These are phyloP conservation scores for Rhabdornis inornatus DNA, from an alignment of 2,113 vertebrate species.

Conservation along the genomic window DNA sequence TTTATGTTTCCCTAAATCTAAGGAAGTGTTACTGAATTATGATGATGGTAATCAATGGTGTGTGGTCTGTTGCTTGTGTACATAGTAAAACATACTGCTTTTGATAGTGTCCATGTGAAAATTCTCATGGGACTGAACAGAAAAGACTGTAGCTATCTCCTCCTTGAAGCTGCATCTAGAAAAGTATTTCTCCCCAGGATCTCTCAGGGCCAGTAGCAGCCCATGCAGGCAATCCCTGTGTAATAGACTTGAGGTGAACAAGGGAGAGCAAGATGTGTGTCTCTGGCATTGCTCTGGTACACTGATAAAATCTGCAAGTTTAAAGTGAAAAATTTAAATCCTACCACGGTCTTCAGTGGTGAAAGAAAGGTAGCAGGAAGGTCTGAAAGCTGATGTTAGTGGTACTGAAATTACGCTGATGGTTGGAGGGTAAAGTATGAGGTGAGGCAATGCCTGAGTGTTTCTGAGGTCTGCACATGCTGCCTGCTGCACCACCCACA, in stretches of 20 bases:
- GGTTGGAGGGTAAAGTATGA: neutral
- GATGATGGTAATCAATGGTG: neutral
- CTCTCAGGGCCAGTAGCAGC: neutral
- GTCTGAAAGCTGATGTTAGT: neutral
- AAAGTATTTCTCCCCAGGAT: neutral
- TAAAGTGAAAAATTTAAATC: neutral
- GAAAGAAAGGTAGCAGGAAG: neutral
- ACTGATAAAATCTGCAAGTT: neutral
- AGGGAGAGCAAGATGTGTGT: neutral
- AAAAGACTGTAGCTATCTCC: neutral
- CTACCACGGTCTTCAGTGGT: neutral
- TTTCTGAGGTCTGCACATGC: neutral
- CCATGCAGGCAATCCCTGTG: neutral
- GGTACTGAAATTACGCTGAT: neutral
- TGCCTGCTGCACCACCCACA: neutral
- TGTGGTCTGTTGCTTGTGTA: neutral
- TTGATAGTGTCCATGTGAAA: neutral
- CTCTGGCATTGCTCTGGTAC: neutral
- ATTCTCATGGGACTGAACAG: neutral
- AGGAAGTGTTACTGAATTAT: neutral
- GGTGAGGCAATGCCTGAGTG: fast-evolving
- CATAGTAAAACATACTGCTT: neutral
- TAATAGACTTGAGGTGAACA: neutral
- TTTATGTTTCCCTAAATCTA: neutral
- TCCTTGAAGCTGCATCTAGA: neutral